Conservation (phyloP, 2,113 vertebrate species). For the Pyxicephalus adspersus region DNA sequence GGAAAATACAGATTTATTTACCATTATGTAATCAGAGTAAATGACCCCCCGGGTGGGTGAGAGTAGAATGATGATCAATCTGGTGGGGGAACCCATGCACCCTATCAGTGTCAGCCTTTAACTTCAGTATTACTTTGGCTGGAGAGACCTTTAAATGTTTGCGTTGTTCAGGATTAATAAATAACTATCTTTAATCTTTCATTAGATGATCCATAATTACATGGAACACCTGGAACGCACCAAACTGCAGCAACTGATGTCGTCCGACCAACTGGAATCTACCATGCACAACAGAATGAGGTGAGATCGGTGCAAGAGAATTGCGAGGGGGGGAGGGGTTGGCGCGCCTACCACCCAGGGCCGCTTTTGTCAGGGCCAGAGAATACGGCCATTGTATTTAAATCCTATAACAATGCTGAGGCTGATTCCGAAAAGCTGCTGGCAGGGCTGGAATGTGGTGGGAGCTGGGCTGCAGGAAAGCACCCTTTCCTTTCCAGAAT, state of each 20-base stretch:
- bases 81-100: too few species aligned
- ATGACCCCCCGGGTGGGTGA: too few species aligned
- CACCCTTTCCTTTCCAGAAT: too few species aligned
- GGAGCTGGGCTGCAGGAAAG: slow-evolving; percentile 46
- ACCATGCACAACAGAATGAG: slow-evolving; percentile 76
- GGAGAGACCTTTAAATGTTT: not conserved
- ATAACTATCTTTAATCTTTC: slow-evolving; percentile 59
- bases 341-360: not conserved
- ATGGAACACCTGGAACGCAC: slow-evolving; percentile 98
- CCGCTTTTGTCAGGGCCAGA: slow-evolving; percentile 56
- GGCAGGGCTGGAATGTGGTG: slow-evolving; percentile 64
- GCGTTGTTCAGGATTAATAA: not conserved
- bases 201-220: slow-evolving; percentile 98
- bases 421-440: slow-evolving; percentile 64
- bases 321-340: not conserved
- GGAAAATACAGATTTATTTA: too few species aligned
- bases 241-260: slow-evolving; percentile 87
- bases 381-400: slow-evolving; percentile 65
- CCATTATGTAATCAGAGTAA: too few species aligned
- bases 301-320: slow-evolving; percentile 75
- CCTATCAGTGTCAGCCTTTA: not conserved
- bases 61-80: too few species aligned
- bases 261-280: slow-evolving; percentile 80
- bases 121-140: not conserved
- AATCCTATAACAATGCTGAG: slow-evolving; percentile 68